Evolutionary conservation across 2,797 vertebrate genomes (phyloP), one percentile per base, ranked within the genome.

Genomic region (Dromococcyx pavoninus): DNA sequence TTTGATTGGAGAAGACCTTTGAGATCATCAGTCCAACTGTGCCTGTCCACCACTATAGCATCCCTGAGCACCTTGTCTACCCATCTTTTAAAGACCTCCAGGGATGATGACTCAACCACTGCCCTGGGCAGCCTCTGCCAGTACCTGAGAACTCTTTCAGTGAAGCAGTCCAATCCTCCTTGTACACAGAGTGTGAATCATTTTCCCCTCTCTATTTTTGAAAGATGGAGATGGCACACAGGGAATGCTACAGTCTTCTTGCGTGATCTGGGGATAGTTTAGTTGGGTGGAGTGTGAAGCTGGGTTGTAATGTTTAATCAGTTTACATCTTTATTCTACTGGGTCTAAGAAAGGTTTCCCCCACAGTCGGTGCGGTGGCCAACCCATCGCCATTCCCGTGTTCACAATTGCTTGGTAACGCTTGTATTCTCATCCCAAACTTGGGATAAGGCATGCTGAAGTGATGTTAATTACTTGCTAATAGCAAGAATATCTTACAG

Each of bases 351-450:
- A 7, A 15, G 61, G 62, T 18, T 57, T 71, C 19, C 35, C 6
- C 1, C 17, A 56, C 48, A 24, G 78, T 5, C 12, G 5, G 1
- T 4, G 30, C 22, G 35, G 23, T 61, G 28, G 32, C 43, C 41
- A 41, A 71, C 22, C 71, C 39, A 0, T 12, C 9, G 6, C 71
- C 6, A 0, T 24, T 7, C n/a, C 0, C 3, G 8, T 33, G 62
- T 4, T 35, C 61, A 5, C 79, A 14, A 3, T 9, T 10, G 23
- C 65, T 7, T 11, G 27, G 9, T n/a, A 7, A 7, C 43, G 2
- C n/a, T 28, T 7, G 5, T 18, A 0, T 60, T 50, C 57, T 27
- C 8, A 0, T 14, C 0, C 22, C 4, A 39, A 3, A 4, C 37
- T 12, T 21, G 43, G 8, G 19, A 1, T 12, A 15, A 41, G 41